These are phyloP conservation scores for Lepus timidus DNA, from an alignment of 2,113 vertebrate species.

Conservation along the genomic window DNA sequence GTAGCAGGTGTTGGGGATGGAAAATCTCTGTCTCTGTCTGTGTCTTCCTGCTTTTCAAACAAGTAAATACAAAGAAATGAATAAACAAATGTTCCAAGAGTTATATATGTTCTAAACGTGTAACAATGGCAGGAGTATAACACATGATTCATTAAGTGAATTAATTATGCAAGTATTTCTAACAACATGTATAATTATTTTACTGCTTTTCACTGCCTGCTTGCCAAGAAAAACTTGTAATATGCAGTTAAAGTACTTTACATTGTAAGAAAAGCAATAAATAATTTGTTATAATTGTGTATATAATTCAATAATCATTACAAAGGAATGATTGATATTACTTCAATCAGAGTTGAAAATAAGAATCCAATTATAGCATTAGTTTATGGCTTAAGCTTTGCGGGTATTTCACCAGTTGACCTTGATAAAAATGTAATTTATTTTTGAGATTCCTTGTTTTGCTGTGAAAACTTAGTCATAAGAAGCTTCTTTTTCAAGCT, in stretches of 20 bases:
- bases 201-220: not conserved
- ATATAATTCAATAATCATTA: constrained; percentile 9
- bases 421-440: not conserved
- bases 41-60: too few relatives aligned
- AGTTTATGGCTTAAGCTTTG: not conserved
- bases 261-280: not conserved
- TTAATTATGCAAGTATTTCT: constrained; percentile 3
- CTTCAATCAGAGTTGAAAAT: not conserved
- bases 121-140: not conserved
- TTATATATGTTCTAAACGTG: not conserved
- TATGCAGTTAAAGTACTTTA: not conserved
- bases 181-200: not conserved
- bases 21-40: too few relatives aligned
- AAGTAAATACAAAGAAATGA: too few relatives aligned
- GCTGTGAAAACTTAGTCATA: not conserved
- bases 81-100: not conserved
- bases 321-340: not conserved
- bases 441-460: not conserved
- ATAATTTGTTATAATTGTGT: not conserved
- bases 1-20: too few relatives aligned
- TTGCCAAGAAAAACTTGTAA: constrained; percentile 21
- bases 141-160: constrained; percentile 19
- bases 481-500: not conserved
- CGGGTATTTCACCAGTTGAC: not conserved
- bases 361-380: not conserved